Evolutionary conservation across 2,888 invertebrate species (phyloP).

Genomic region (Ophion obscuratus): DNA sequence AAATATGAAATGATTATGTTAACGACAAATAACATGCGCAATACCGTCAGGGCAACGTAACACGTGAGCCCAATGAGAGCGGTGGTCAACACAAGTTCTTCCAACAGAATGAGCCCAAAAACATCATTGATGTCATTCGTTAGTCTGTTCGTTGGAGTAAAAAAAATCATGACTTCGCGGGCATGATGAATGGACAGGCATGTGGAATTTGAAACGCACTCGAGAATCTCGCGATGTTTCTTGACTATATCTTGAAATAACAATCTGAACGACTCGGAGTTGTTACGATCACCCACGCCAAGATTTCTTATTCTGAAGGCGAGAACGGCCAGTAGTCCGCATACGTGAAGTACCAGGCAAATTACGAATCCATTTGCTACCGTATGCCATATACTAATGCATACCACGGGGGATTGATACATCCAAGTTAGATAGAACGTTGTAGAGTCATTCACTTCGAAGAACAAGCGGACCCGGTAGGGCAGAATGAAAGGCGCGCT

Average conservation of each 20-base stretch:
- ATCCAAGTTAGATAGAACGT: conserved; percentile 55
- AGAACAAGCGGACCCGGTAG: conserved; percentile 42
- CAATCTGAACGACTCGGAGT: not conserved
- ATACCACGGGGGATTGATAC: conserved; percentile 53
- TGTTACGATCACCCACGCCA: not conserved
- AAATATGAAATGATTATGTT: not conserved
- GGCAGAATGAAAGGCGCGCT: conserved; percentile 43
- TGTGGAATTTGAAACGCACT: conserved; percentile 1
- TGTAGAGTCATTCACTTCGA: conserved; percentile 41
- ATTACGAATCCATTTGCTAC: conserved; percentile 44
- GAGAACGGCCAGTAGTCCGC: conserved; percentile 51
- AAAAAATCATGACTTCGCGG: not conserved
- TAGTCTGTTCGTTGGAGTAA: conserved; percentile 22
- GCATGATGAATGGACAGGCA: not conserved
- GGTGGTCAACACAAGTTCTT: conserved; percentile 56
- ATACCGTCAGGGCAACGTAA: conserved; percentile 61
- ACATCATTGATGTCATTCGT: conserved; percentile 56
- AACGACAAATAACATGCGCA: not conserved
- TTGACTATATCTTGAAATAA: conserved; percentile 9
- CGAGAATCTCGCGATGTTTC: conserved; percentile 32
- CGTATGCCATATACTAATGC: conserved; percentile 49
- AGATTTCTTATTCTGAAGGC: conserved; percentile 51
- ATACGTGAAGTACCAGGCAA: conserved; percentile 50
- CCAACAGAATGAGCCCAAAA: conserved; percentile 57
- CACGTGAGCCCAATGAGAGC: conserved; percentile 55